Conservation (phyloP, 2,113 vertebrate genomes). For the Ramphastos sulfuratus region DNA sequence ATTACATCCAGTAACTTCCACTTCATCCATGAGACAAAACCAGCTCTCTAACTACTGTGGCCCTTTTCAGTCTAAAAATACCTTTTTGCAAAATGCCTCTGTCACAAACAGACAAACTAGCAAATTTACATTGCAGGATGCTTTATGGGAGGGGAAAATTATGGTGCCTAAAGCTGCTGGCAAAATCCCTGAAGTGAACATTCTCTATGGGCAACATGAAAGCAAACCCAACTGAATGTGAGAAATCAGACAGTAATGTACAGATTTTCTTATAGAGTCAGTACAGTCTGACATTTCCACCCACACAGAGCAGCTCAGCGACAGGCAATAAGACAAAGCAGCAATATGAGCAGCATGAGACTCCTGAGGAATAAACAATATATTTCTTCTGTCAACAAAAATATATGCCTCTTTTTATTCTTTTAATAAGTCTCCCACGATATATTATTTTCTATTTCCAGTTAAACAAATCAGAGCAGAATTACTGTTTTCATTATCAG, state of each 20-base stretch:
- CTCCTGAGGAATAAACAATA: constrained; percentile 29
- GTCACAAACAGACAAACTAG: not conserved
- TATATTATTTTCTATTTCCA: not conserved
- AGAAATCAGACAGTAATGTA: not conserved
- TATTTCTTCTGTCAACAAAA: constrained; percentile 36
- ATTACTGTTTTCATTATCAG: not conserved
- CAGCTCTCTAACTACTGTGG: not conserved
- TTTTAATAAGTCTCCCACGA: not conserved
- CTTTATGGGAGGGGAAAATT: not conserved
- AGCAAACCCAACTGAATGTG: not conserved
- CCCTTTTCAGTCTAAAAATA: not conserved
- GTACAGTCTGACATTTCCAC: constrained; percentile 37
- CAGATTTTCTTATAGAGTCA: not conserved
- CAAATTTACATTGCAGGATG: not conserved
- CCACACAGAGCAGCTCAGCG: constrained; percentile 35
- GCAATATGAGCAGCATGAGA: constrained; percentile 26
- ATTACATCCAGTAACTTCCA: not conserved
- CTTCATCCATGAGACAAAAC: not conserved
- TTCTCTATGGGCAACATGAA: not conserved
- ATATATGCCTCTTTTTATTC: constrained; percentile 4
- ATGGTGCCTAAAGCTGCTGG: not conserved
- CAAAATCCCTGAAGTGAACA: not conserved
- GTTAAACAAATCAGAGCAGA: constrained; percentile 14
- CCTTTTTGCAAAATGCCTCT: not conserved
- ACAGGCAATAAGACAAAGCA: constrained; percentile 38